Evolutionary conservation across 2,797 vertebrate genomes (phyloP).

Genomic region (Synaphobranchus kaupii): DNA sequence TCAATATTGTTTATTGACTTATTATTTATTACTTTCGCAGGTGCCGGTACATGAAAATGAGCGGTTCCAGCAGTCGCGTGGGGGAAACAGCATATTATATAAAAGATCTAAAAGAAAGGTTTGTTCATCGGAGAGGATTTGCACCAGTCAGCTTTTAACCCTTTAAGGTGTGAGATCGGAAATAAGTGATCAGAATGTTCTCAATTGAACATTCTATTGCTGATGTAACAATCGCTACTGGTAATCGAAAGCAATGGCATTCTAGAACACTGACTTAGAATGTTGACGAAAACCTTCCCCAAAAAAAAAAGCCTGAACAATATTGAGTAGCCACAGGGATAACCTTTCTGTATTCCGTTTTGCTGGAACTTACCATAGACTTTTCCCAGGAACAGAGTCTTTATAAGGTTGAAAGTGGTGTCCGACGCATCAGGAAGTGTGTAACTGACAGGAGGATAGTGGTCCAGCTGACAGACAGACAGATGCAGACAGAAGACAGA

Average conservation of each 20-base stretch:
- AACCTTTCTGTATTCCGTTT: background rate
- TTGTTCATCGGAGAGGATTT: background rate
- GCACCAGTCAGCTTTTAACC: background rate
- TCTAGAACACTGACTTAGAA: too few relatives aligned
- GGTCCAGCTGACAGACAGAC: constrained; percentile 79
- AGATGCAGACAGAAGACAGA: background rate
- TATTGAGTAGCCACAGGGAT: background rate
- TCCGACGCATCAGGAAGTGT: constrained; percentile 82
- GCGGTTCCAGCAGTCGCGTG: background rate
- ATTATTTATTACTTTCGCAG: background rate
- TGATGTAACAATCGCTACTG: too few relatives aligned
- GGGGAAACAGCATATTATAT: background rate
- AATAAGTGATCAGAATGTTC: too few relatives aligned
- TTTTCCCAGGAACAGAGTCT: constrained; percentile 93
- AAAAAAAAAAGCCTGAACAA: background rate
- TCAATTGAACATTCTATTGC: too few relatives aligned
- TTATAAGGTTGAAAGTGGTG: constrained; percentile 85
- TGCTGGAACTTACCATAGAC: constrained; percentile 84
- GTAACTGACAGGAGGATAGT: constrained; percentile 86
- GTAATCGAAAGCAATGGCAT: too few relatives aligned
- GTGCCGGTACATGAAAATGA: background rate
- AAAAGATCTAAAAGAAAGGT: background rate
- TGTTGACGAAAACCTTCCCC: too few relatives aligned
- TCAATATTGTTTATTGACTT: background rate
- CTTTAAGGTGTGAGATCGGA: background rate